Base-by-base conservation (phyloP, 2,888 invertebrate genomes). In the Artemia sinica region DNA sequence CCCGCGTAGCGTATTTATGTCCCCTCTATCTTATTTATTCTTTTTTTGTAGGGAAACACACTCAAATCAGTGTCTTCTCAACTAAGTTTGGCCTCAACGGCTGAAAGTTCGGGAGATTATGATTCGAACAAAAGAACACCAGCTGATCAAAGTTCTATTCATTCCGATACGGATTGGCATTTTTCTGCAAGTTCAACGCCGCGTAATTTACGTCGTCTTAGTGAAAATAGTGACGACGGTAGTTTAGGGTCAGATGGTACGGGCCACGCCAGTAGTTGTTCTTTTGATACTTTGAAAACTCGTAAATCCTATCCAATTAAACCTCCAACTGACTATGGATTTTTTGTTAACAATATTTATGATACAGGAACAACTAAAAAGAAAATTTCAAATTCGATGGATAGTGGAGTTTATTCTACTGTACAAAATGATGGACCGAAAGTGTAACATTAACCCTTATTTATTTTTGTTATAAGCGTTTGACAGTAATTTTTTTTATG, bases 211-310 rank as follows among this genome's bases (percentile, higher is more conserved):
- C 63, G 63, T 58, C 63, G 63, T 28, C 28, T 28, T 10, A 58
- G 14, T 8, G 63, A 58, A n/a, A n/a, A 58, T 18, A 58, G 63
- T 58, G 63, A 58, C 28, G 10, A 58, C 14, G 63, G n/a, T 28
- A 69, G 69, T 67, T 51, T 69, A 48, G 69, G 69, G 8, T 69
- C 69, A 7, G 69, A 69, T 18, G 69, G 67, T 8, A 69, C 69
- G 13, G 69, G 69, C 12, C n/a, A 48, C 49, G 41, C 28, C 14
- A n/a, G 63, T 13, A 28, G 68, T n/a, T 52, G 51, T 28, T 58
- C 63, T n/a, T 58, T 10, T 28, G 63, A 58, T 58, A 58, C 63
- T 28, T 28, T 58, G 63, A 58, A 58, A 58, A 58, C 63, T 28
- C 63, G 63, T n/a, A 8, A 28, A 28, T 58, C 63, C 63, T 58